Evolutionary conservation across 2,888 invertebrate species (phyloP).

Genomic region (Trypoxylon attenuatum): DNA sequence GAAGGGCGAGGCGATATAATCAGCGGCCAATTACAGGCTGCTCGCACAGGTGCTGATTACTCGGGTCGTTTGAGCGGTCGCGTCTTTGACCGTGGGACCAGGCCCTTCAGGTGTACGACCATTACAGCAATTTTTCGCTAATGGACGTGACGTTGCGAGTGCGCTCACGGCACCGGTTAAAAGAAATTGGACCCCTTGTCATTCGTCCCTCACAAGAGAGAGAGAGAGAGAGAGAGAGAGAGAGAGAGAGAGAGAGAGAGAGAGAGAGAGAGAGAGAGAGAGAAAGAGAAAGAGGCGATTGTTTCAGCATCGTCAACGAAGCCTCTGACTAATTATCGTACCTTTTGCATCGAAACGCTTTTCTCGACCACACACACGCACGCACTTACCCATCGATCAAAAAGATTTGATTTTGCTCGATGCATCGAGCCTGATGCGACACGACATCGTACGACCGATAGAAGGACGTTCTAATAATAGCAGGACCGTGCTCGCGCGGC

Average conservation of each 20-base stretch:
- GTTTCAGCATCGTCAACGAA: slow-evolving; percentile 33
- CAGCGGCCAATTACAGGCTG: background rate
- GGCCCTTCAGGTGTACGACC: background rate
- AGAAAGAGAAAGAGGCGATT: slow-evolving; percentile 28
- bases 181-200: slow-evolving; percentile 24
- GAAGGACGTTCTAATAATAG: background rate
- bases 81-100: background rate
- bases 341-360: slow-evolving; percentile 40
- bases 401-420: slow-evolving; percentile 34
- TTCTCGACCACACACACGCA: slow-evolving; percentile 34
- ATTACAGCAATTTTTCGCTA: slow-evolving; percentile 16
- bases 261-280: background rate
- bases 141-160: background rate
- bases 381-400: slow-evolving; percentile 8
- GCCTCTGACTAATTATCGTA: slow-evolving; percentile 42
- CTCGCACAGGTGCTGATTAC: background rate
- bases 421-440: slow-evolving; percentile 24
- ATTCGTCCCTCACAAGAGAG: background rate
- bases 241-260: too few relatives aligned
- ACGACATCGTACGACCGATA: too few relatives aligned
- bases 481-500: background rate
- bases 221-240: background rate
- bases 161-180: background rate
- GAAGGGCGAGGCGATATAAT: background rate
- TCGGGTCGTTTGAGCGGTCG: background rate